Conservation (phyloP, 2,797 vertebrate genomes). For the Prionace glauca region DNA sequence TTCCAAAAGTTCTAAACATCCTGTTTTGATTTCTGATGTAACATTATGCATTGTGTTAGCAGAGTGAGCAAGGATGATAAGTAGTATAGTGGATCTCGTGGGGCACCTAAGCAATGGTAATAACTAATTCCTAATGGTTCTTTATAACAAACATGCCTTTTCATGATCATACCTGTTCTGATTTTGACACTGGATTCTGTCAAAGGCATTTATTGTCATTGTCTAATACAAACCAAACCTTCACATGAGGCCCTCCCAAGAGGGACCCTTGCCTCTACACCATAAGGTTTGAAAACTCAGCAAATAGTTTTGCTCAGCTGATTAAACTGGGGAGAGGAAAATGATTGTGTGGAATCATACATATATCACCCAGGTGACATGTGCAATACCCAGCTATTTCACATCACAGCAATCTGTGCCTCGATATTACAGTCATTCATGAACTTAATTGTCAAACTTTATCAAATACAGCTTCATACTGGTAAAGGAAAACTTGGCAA, state of each 20-base stretch:
- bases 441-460: background rate
- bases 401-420: background rate
- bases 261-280: background rate
- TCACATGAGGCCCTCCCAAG: background rate
- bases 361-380: background rate
- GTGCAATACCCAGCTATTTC: background rate
- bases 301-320: background rate
- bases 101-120: background rate
- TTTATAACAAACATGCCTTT: background rate
- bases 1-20: constrained; percentile 7
- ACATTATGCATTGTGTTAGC: background rate
- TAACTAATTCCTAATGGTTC: background rate
- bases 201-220: background rate
- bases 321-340: background rate
- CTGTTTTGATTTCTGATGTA: background rate
- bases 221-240: background rate
- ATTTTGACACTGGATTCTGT: background rate
- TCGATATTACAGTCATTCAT: background rate
- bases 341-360: background rate
- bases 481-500: background rate
- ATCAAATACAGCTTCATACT: background rate
- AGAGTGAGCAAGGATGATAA: background rate
- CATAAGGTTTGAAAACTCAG: background rate
- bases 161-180: background rate
- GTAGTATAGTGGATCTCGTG: background rate